Conservation (phyloP, 2,888 invertebrate genomes). For the Stenichneumon culpator region DNA sequence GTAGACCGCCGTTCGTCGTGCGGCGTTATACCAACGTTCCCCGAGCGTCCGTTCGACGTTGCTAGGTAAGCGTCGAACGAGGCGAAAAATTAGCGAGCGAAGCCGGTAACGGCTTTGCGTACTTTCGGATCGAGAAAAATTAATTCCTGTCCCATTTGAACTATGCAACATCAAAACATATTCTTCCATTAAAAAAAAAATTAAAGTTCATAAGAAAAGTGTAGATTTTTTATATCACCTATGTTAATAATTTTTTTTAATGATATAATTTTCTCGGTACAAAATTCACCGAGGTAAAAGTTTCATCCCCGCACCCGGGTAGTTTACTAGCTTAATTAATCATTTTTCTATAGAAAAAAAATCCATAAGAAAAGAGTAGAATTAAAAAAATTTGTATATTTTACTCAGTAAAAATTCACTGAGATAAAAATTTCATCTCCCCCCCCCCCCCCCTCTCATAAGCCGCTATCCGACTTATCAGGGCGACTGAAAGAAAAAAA, state of each 20-base stretch:
- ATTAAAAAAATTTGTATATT: no score
- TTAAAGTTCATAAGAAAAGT: not conserved
- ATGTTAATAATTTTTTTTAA: not conserved
- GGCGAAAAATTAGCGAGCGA: conserved; percentile 38
- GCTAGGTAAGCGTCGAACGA: conserved; percentile 50
- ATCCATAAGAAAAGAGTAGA: no score
- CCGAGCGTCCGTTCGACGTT: conserved; percentile 43
- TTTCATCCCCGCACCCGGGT: not conserved
- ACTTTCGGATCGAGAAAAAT: conserved; percentile 10
- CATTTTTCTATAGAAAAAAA: no score
- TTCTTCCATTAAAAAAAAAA: not conserved
- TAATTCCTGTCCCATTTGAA: not conserved
- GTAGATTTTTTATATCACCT: not conserved
- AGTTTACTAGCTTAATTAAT: not conserved
- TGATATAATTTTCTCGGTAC: not conserved
- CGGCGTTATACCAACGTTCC: conserved; percentile 47
- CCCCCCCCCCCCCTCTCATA: no score
- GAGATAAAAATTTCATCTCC: no score
- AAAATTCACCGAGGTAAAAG: not conserved
- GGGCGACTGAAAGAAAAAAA: no score
- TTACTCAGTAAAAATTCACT: no score
- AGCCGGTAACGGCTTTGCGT: not conserved
- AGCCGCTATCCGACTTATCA: no score
- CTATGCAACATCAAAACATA: not conserved
- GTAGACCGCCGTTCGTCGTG: conserved; percentile 45